Evolutionary conservation across 1,140 invertebrate species (phyloP).

Genomic region (Tetranychus urticae): DNA sequence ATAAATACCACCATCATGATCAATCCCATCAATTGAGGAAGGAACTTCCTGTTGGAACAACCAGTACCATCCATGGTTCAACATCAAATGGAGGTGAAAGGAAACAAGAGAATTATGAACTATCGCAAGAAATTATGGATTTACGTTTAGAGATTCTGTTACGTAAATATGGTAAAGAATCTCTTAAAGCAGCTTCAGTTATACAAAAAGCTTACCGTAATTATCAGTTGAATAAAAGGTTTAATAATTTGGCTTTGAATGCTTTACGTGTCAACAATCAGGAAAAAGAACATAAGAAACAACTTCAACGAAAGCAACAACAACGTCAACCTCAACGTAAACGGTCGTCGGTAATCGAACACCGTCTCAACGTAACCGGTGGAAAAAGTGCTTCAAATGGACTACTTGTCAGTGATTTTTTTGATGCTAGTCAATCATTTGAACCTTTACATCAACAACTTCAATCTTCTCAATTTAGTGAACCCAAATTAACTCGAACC

Average conservation of each 20-base stretch:
- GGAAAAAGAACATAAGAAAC: neutral
- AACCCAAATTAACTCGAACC: neutral
- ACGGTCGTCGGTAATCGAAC: neutral
- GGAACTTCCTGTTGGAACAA: neutral
- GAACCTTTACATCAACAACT: no score
- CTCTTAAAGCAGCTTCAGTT: conserved; percentile 57
- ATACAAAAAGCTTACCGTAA: conserved; percentile 84
- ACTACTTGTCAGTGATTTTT: neutral
- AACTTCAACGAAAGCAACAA: neutral
- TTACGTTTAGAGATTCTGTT: conserved; percentile 88
- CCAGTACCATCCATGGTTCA: no score
- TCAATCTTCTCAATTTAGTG: neutral
- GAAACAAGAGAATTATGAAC: conserved; percentile 39
- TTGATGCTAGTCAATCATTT: neutral
- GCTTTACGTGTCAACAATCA: conserved; percentile 1
- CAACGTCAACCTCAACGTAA: neutral
- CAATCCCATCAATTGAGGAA: neutral
- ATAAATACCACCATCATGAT: neutral
- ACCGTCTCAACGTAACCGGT: no score
- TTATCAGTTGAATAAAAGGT: conserved; percentile 79
- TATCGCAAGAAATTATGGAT: conserved; percentile 81
- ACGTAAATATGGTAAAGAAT: conserved; percentile 51
- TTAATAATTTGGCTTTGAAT: conserved; percentile 40
- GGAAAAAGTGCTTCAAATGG: neutral
- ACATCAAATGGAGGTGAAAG: neutral